Conservation (phyloP, 2,888 invertebrate genomes). For the Heliconius erato region DNA sequence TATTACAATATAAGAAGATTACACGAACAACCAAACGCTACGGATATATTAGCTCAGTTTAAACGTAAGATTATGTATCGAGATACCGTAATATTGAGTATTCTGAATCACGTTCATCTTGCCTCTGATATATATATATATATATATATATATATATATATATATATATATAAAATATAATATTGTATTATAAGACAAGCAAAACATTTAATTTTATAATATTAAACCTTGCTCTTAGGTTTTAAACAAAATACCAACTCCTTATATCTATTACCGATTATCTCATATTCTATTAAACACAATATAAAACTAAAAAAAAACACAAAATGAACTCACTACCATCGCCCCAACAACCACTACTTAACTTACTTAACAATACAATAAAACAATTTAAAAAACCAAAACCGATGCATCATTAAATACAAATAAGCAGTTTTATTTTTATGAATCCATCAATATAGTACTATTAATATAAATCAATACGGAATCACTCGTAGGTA, state of each 20-base stretch:
- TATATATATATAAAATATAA: too few species aligned
- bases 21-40: slow-evolving; percentile 8
- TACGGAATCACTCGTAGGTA: slow-evolving; percentile 26
- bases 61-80: slow-evolving; percentile 28
- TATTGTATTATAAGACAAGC: too few species aligned
- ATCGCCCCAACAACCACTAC: background rate
- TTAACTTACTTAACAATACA: background rate
- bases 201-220: too few species aligned
- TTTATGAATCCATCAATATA: slow-evolving; percentile 25
- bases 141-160: too few species aligned
- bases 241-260: too few species aligned
- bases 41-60: slow-evolving; percentile 23
- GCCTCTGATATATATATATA: too few species aligned
- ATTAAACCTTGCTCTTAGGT: too few species aligned
- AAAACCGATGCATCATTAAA: background rate
- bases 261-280: too few species aligned
- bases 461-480: slow-evolving; percentile 37
- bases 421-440: slow-evolving; percentile 17
- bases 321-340: too few species aligned
- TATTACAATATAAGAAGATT: slow-evolving; percentile 6
- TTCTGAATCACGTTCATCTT: slow-evolving; percentile 26
- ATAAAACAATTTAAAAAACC: background rate
- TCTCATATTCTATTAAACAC: too few species aligned
- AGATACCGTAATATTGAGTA: slow-evolving; percentile 23
- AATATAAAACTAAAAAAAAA: too few species aligned